phyloP scores from a whole-genome alignment of 2,888 invertebrate species.

The Melieria omissa region DNA sequence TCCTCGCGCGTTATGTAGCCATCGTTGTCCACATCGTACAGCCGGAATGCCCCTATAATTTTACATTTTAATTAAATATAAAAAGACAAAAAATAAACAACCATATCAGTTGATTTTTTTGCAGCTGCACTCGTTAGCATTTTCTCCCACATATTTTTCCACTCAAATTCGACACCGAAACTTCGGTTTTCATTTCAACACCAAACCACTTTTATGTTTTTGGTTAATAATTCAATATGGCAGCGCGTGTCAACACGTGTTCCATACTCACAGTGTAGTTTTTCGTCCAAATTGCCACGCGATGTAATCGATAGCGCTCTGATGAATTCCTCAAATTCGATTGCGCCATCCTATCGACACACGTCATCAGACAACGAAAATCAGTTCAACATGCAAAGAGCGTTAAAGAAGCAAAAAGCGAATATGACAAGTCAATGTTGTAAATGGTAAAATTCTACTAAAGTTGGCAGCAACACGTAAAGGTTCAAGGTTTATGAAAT shows the following conservation, averaged over 20 bases:
- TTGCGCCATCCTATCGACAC: constrained; percentile 88
- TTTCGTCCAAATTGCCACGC: constrained; percentile 95
- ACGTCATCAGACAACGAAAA: neutral
- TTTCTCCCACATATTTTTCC: neutral
- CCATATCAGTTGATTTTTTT: neutral
- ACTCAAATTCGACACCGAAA: neutral
- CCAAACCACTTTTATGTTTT: neutral
- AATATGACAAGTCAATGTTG: neutral
- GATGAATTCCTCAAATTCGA: constrained; percentile 98
- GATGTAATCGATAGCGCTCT: constrained; percentile 97
- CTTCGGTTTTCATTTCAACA: neutral
- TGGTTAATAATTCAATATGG: neutral
- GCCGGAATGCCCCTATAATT: constrained; percentile 86
- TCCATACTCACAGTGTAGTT: constrained; percentile 88
- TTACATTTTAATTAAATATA: neutral
- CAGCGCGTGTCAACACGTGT: neutral
- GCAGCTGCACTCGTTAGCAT: neutral
- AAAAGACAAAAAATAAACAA: constrained; percentile 53
- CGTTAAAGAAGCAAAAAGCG: neutral
- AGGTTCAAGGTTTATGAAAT: too few species aligned
- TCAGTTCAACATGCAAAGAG: neutral
- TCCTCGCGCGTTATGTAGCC: constrained; percentile 93
- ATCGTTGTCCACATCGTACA: constrained; percentile 95
- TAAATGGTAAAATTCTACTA: too few species aligned
- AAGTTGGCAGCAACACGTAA: too few species aligned